phyloP scores from a whole-genome alignment of 2,888 invertebrate genomes.

The Callosobruchus maculatus region DNA sequence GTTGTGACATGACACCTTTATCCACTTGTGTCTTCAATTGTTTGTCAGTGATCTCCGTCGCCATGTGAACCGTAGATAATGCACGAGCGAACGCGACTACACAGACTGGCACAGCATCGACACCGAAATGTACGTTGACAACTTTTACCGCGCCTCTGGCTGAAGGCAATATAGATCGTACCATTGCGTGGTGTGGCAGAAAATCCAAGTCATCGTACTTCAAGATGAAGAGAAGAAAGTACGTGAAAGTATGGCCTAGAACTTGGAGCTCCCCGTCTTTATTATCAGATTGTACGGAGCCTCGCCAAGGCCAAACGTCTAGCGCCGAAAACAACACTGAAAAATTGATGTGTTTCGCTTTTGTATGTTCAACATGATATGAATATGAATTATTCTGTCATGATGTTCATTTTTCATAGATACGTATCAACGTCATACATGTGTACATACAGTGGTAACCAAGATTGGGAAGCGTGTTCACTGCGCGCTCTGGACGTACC shows the following conservation, averaged over 20 bases:
- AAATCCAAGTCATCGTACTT: constrained; percentile 14
- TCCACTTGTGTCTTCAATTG: too few species aligned
- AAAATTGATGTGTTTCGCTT: not conserved
- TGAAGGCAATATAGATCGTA: constrained; percentile 23
- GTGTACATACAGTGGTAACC: not conserved
- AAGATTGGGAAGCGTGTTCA: too few species aligned
- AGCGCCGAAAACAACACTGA: not conserved
- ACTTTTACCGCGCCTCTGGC: not conserved
- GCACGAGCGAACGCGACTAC: not conserved
- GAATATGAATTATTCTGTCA: not conserved
- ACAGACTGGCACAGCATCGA: too few species aligned
- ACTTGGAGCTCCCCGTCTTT: constrained; percentile 45
- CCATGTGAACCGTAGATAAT: too few species aligned
- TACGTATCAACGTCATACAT: not conserved
- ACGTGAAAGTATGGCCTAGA: constrained; percentile 49
- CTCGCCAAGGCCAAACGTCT: not conserved
- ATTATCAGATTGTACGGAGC: constrained; percentile 9
- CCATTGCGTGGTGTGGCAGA: constrained; percentile 15
- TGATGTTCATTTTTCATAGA: not conserved
- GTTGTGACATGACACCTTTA: too few species aligned
- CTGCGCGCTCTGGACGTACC: too few species aligned
- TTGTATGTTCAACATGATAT: not conserved
- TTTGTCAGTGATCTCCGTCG: too few species aligned
- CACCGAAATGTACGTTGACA: not conserved
- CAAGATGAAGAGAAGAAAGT: constrained; percentile 39